phyloP scores from a whole-genome alignment of 64 coral and sea anemone species.

The Stichodactyla helianthus region DNA sequence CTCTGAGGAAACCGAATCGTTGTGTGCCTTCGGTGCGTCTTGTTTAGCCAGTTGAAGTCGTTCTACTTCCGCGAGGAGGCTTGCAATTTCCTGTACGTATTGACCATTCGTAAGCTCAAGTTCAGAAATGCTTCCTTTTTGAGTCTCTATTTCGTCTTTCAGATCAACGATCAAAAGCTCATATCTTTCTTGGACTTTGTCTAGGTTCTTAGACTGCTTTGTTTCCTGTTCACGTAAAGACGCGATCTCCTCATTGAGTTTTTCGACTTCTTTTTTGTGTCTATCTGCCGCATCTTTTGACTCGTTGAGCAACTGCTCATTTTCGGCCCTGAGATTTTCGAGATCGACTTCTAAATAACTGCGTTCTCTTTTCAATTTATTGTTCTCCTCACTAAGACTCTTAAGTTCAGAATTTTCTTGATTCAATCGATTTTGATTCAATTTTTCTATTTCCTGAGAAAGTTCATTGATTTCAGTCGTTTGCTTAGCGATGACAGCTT shows the following conservation, averaged over 20 bases:
- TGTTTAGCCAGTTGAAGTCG: neutral
- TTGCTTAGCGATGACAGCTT: constrained; percentile 30
- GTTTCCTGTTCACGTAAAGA: neutral
- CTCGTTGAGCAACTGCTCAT: constrained; percentile 7
- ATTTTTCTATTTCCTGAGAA: neutral
- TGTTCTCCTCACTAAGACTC: constrained; percentile 1
- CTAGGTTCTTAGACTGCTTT: constrained; percentile 32
- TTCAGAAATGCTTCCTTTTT: constrained; percentile 19
- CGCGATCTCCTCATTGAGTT: neutral
- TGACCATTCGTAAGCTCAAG: constrained; percentile 23
- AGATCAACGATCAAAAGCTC: constrained; percentile 36
- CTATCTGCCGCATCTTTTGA: neutral
- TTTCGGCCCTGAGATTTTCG: neutral
- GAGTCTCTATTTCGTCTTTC: constrained; percentile 30
- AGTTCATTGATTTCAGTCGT: constrained; percentile 20
- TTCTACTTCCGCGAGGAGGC: constrained; percentile 43
- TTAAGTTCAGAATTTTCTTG: neutral
- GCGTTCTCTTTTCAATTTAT: neutral
- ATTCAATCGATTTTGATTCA: neutral
- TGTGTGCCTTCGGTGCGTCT: neutral
- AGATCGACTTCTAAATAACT: neutral
- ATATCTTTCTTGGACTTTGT: constrained; percentile 54
- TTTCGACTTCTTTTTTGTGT: neutral
- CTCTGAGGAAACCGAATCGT: neutral
- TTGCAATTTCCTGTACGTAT: constrained; percentile 38